Evolutionary conservation across 2,797 vertebrate genomes (phyloP).

Genomic region (Apogon hyalosoma): DNA sequence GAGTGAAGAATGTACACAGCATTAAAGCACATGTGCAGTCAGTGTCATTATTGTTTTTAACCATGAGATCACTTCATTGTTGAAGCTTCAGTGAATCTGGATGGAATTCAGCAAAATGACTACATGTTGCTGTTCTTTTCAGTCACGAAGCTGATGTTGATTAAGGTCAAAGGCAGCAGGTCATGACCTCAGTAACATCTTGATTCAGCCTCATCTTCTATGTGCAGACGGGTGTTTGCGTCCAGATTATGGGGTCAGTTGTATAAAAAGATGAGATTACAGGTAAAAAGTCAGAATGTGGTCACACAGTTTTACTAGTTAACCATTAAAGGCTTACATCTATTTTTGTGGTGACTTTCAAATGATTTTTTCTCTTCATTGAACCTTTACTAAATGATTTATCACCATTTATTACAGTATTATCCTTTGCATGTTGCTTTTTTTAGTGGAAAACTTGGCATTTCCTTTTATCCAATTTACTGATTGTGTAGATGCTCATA

Average conservation of each 20-base stretch:
- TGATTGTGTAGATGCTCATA: too few species aligned
- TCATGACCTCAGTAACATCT: conserved; percentile 7
- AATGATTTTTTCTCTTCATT: too few species aligned
- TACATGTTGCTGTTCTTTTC: conserved; percentile 32
- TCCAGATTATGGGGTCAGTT: conserved; percentile 11
- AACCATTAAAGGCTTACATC: background rate
- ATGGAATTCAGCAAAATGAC: conserved; percentile 20
- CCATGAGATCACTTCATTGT: background rate
- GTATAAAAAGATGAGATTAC: conserved; percentile 6
- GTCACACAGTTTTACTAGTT: background rate
- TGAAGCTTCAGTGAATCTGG: conserved; percentile 19
- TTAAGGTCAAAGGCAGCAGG: conserved; percentile 15
- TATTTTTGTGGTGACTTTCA: too few species aligned
- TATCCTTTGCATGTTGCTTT: too few species aligned
- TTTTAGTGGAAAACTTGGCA: too few species aligned
- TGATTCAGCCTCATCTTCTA: background rate
- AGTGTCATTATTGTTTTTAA: background rate
- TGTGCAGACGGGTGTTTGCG: conserved; percentile 6
- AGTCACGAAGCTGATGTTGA: conserved; percentile 11
- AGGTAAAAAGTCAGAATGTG: conserved; percentile 12
- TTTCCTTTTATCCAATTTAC: too few species aligned
- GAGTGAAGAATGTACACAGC: background rate
- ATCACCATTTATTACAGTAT: too few species aligned
- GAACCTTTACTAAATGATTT: too few species aligned
- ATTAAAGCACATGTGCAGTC: background rate